Percentiles rank a stretch among this genome's conserved stretches.
Evolutionary conservation across 2,113 vertebrate species (phyloP).

Genomic region (Hassar affinis): DNA sequence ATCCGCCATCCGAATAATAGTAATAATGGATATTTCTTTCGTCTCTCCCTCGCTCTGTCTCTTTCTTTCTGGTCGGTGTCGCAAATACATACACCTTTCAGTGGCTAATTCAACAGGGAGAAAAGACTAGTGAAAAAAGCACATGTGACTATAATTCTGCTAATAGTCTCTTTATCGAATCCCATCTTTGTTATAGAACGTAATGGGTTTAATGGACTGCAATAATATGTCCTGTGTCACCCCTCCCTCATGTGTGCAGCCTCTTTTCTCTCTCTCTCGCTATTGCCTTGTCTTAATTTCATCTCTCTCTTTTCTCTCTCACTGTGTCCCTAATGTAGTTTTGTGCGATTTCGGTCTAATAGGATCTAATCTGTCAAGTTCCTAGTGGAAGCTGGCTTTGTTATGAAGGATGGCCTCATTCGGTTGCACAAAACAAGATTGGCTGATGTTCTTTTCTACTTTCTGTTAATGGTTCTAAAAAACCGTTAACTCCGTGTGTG

Average conservation of each 20-base stretch:
- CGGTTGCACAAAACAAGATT: conserved; percentile 32
- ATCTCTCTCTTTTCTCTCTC: conserved; percentile 39
- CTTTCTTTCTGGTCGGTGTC: conserved; percentile 29
- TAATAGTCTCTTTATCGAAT: conserved; percentile 59
- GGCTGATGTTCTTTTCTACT: conserved; percentile 35
- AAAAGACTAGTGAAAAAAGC: conserved; percentile 47
- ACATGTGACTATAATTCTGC: conserved; percentile 51
- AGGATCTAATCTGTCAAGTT: conserved; percentile 45
- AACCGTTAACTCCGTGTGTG: conserved; percentile 5
- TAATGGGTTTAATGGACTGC: conserved; percentile 58
- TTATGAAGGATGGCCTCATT: conserved; percentile 40
- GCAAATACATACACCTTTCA: conserved; percentile 28
- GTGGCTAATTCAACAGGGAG: conserved; percentile 49
- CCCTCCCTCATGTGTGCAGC: conserved; percentile 21
- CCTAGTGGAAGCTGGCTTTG: conserved; percentile 40
- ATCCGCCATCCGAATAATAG: conserved; percentile 38
- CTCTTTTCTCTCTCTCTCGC: conserved; percentile 7
- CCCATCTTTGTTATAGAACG: conserved; percentile 54
- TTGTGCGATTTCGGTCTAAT: conserved; percentile 47
- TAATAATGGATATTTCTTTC: conserved; percentile 37
- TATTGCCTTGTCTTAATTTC: conserved; percentile 45
- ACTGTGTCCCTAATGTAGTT: conserved; percentile 46
- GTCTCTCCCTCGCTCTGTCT: conserved; percentile 34
- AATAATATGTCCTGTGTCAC: conserved; percentile 52
- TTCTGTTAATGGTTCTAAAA: conserved; percentile 1